These are phyloP conservation scores for Epinephelus malabaricus DNA, from an alignment of 2,797 vertebrate genomes.

Conservation along the genomic window DNA sequence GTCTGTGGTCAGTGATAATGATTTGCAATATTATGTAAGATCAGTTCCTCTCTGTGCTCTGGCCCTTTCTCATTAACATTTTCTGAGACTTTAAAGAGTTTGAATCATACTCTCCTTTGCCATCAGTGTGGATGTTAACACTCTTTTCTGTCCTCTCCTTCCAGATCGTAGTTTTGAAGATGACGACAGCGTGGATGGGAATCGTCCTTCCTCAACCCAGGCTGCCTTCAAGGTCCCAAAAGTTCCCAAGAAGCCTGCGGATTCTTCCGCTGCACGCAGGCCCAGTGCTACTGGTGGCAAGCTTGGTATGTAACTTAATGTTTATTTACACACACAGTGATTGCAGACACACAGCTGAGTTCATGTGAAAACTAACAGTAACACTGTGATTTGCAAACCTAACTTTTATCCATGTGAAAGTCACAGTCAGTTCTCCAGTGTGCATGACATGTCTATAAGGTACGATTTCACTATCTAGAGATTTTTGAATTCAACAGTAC, in stretches of 20 bases:
- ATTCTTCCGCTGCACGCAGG: slow-evolving; percentile 90
- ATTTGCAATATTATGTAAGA: background rate
- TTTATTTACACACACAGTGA: slow-evolving; percentile 10
- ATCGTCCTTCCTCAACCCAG: slow-evolving; percentile 92
- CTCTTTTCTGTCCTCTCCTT: slow-evolving; percentile 5
- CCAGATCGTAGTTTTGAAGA: slow-evolving; percentile 98
- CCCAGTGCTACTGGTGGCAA: slow-evolving; percentile 92
- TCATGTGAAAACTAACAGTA: background rate
- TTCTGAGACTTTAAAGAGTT: background rate
- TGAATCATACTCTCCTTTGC: background rate
- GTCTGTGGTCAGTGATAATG: background rate
- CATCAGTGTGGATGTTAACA: slow-evolving; percentile 5
- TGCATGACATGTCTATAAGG: background rate
- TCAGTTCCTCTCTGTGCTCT: background rate
- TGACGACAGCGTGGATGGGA: slow-evolving; percentile 98
- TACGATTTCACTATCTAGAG: background rate
- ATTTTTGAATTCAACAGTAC: background rate
- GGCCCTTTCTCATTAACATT: background rate
- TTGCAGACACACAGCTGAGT: background rate
- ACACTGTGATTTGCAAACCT: background rate
- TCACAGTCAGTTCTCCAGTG: background rate
- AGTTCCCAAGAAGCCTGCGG: slow-evolving; percentile 93
- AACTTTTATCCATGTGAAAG: background rate
- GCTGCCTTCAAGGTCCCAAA: slow-evolving; percentile 95
- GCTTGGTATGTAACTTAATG: slow-evolving; percentile 86